Percentiles rank a stretch among this genome's conserved stretches.
phyloP scores from a whole-genome alignment of 2,888 invertebrate species.

The Ennomos fuscantarius region DNA sequence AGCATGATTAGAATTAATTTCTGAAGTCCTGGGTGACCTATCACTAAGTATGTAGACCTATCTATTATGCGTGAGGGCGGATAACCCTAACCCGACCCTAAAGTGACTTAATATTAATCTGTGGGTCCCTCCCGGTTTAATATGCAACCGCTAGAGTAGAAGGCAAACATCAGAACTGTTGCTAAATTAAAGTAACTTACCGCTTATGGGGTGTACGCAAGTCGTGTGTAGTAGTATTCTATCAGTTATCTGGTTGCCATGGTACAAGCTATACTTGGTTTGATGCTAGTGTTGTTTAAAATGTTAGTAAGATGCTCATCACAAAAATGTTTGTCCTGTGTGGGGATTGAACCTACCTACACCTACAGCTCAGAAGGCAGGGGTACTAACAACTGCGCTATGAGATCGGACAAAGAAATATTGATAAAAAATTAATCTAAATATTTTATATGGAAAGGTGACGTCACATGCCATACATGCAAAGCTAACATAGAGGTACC shows the following conservation, averaged over 20 bases:
- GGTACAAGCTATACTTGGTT: too few species aligned
- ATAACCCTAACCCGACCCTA: slow-evolving; percentile 8
- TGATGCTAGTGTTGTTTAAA: too few species aligned
- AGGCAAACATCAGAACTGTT: neutral
- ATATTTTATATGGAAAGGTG: too few species aligned
- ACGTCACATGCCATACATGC: too few species aligned
- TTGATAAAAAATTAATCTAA: too few species aligned
- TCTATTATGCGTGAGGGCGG: slow-evolving; percentile 6
- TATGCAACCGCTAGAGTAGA: slow-evolving; percentile 12
- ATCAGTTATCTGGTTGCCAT: too few species aligned
- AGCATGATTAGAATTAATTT: neutral
- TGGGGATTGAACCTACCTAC: too few species aligned
- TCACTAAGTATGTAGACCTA: slow-evolving; percentile 8
- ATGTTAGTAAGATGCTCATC: too few species aligned
- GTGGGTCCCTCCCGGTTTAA: slow-evolving; percentile 23
- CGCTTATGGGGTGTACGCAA: neutral
- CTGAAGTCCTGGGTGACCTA: neutral
- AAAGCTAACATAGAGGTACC: too few species aligned
- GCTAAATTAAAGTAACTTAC: neutral
- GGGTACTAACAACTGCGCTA: too few species aligned
- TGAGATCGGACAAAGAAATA: too few species aligned
- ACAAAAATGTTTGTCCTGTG: neutral
- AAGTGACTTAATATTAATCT: slow-evolving; percentile 25
- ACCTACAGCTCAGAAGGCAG: too few species aligned
- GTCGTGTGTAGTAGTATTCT: neutral